A percentile compares a stretch with the other conserved stretches of the same genome.
Conservation (phyloP, 2,888 invertebrate genomes). For the Eristalis pertinax region DNA sequence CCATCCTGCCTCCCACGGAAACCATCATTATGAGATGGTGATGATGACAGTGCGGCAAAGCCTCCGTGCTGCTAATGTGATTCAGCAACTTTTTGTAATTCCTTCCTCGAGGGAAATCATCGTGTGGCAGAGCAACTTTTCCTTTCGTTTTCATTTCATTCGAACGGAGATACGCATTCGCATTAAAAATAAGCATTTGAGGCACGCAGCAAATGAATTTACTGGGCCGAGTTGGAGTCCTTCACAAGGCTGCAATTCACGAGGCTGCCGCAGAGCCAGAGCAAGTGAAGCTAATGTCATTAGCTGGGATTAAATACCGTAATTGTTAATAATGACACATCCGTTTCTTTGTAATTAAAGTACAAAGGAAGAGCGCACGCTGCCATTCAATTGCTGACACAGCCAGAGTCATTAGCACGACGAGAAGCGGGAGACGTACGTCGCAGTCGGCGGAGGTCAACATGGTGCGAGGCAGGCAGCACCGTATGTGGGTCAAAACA, state of each 20-base stretch:
- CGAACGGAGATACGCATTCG: slow-evolving; percentile 45
- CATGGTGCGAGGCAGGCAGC: neutral
- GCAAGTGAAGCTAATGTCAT: slow-evolving; percentile 47
- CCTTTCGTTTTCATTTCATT: slow-evolving; percentile 31
- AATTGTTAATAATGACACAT: slow-evolving; percentile 69
- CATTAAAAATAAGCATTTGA: slow-evolving; percentile 35
- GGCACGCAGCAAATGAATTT: slow-evolving; percentile 58
- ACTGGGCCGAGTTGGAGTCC: slow-evolving; percentile 19
- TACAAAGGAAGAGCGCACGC: slow-evolving; percentile 37
- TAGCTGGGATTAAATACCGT: slow-evolving; percentile 62
- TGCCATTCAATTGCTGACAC: slow-evolving; percentile 47
- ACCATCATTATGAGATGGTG: slow-evolving; percentile 35
- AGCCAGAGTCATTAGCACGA: slow-evolving; percentile 54
- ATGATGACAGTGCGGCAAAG: slow-evolving; percentile 47
- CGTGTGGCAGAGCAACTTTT: slow-evolving; percentile 36
- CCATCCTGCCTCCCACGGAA: slow-evolving; percentile 14
- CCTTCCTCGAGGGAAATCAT: slow-evolving; percentile 63
- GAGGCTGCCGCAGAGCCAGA: slow-evolving; percentile 18
- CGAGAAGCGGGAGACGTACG: neutral
- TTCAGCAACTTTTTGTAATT: slow-evolving; percentile 56
- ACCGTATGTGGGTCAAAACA: slow-evolving; percentile 66
- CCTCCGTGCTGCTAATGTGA: slow-evolving; percentile 45
- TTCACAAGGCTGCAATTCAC: slow-evolving; percentile 15
- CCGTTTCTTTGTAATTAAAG: slow-evolving; percentile 62
- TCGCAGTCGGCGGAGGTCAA: slow-evolving; percentile 35